phyloP scores from a whole-genome alignment of 2,888 invertebrate genomes.

The Boloria euphrosyne region DNA sequence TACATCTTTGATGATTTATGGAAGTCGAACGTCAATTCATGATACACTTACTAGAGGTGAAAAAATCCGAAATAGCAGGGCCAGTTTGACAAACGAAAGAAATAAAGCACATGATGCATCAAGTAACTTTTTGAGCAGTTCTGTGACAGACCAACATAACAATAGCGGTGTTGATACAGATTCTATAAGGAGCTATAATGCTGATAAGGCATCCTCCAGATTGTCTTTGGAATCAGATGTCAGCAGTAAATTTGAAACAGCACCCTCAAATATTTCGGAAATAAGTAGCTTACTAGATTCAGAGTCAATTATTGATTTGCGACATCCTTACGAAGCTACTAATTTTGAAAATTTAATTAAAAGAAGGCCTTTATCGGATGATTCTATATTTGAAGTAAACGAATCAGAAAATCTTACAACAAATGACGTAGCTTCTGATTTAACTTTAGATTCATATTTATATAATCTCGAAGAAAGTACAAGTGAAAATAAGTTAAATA shows the following conservation, averaged over 20 bases:
- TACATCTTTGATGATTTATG: slow-evolving; percentile 78
- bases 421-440: slow-evolving; percentile 72
- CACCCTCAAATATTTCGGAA: slow-evolving; percentile 70
- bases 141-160: slow-evolving; percentile 63
- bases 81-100: slow-evolving; percentile 67
- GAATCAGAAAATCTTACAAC: slow-evolving; percentile 81
- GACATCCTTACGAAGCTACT: slow-evolving; percentile 68
- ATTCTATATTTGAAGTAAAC: slow-evolving; percentile 86
- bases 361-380: slow-evolving; percentile 88
- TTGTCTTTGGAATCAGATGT: slow-evolving; percentile 75
- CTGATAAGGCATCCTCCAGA: slow-evolving; percentile 73
- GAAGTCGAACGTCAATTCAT: slow-evolving; percentile 76
- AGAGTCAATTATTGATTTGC: slow-evolving; percentile 80
- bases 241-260: slow-evolving; percentile 76
- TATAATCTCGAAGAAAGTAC: slow-evolving; percentile 83
- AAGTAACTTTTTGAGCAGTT: slow-evolving; percentile 56
- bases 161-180: slow-evolving; percentile 71
- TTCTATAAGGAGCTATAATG: slow-evolving; percentile 72
- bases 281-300: slow-evolving; percentile 68
- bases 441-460: slow-evolving; percentile 87
- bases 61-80: slow-evolving; percentile 74
- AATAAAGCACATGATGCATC: slow-evolving; percentile 57
- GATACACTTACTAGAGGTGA: slow-evolving; percentile 78
- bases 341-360: slow-evolving; percentile 85
- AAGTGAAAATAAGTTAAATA: slow-evolving; percentile 46